These are phyloP conservation scores for Lepus townsendii DNA, from an alignment of 2,797 vertebrate genomes.

Conservation along the genomic window DNA sequence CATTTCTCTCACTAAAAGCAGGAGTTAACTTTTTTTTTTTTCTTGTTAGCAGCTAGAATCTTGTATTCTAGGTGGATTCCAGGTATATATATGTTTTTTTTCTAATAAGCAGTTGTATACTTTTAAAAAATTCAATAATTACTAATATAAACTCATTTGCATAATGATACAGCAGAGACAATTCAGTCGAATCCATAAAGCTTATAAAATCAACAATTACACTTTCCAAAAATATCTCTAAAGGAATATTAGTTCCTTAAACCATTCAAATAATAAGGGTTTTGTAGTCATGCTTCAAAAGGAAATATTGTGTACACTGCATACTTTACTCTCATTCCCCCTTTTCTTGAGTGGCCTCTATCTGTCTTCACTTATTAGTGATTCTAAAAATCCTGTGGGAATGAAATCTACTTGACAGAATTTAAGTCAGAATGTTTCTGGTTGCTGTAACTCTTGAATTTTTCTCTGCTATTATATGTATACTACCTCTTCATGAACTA, in stretches of 20 bases:
- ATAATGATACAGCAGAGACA: not conserved
- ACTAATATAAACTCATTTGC: not conserved
- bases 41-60: not conserved
- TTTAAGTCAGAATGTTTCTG: not conserved
- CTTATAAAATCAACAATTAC: not conserved
- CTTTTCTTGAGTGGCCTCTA: not conserved
- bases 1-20: not conserved
- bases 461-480: not conserved
- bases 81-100: not conserved
- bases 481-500: not conserved
- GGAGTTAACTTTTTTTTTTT: not conserved
- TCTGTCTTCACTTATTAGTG: not conserved
- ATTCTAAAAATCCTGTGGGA: not conserved
- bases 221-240: not conserved
- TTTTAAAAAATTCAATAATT: not conserved
- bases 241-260: not conserved
- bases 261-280: not conserved
- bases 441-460: not conserved
- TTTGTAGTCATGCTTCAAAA: not conserved
- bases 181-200: not conserved
- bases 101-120: not conserved
- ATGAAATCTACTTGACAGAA: not conserved
- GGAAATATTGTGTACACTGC: not conserved
- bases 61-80: not conserved
- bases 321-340: not conserved